phyloP scores from a whole-genome alignment of 2,888 invertebrate species.

The Drosophila nr. fundita region DNA sequence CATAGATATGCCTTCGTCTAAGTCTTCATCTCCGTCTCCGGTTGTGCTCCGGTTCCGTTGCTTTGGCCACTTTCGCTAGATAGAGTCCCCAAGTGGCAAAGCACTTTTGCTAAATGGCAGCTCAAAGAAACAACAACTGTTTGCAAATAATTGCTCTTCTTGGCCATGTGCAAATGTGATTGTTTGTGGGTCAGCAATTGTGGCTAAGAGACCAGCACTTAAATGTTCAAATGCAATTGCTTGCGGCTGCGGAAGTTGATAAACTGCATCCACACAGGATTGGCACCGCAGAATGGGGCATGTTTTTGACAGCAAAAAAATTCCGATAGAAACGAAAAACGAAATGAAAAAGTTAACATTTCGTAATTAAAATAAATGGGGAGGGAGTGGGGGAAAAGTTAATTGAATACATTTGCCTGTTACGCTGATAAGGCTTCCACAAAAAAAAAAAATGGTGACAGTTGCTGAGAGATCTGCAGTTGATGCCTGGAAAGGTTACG shows the following conservation, averaged over 20 bases:
- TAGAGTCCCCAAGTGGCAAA: constrained; percentile 44
- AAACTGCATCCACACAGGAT: constrained; percentile 31
- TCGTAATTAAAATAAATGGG: constrained; percentile 1
- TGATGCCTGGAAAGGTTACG: neutral
- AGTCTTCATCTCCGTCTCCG: constrained; percentile 24
- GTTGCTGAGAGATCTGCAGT: neutral
- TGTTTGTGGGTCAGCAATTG: constrained; percentile 32
- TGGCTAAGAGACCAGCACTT: constrained; percentile 37
- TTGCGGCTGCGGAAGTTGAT: constrained; percentile 43
- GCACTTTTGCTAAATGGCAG: constrained; percentile 65
- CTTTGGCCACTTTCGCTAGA: constrained; percentile 34
- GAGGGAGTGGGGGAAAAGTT: neutral
- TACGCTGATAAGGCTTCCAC: constrained; percentile 9
- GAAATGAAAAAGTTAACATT: constrained; percentile 11
- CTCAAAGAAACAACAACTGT: constrained; percentile 39
- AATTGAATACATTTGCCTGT: constrained; percentile 31
- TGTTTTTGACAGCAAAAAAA: constrained; percentile 1
- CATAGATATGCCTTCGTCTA: constrained; percentile 10
- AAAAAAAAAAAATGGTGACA: neutral
- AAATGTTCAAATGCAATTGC: constrained; percentile 60
- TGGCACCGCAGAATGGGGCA: neutral
- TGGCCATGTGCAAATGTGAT: constrained; percentile 15
- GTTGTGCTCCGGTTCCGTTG: constrained; percentile 24
- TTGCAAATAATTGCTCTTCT: constrained; percentile 54
- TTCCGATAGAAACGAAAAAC: neutral